These are phyloP conservation scores for Corythaixoides concolor DNA, from an alignment of 2,113 vertebrate species.

Conservation along the genomic window DNA sequence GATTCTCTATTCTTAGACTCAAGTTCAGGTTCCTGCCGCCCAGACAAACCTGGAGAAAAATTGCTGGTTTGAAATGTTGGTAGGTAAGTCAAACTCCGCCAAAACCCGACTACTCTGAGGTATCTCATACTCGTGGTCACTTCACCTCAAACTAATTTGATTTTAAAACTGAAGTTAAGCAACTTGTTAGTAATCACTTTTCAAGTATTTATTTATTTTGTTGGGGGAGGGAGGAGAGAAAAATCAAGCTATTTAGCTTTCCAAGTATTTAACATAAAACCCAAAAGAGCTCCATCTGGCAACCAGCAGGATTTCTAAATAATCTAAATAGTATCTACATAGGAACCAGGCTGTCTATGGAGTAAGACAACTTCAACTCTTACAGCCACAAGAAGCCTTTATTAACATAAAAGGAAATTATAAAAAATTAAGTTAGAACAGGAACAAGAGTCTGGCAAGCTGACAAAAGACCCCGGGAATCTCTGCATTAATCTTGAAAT, in stretches of 20 bases:
- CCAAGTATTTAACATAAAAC: conserved; percentile 53
- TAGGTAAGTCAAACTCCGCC: not conserved
- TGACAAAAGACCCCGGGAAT: conserved; percentile 58
- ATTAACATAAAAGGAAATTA: conserved; percentile 67
- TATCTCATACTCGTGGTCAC: not conserved
- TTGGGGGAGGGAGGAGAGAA: not conserved
- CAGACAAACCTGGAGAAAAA: not conserved
- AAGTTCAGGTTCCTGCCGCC: not conserved
- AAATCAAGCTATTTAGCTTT: conserved; percentile 48
- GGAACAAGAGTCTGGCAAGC: conserved; percentile 47
- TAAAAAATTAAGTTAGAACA: conserved; percentile 62
- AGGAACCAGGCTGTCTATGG: conserved; percentile 46
- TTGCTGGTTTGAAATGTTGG: not conserved
- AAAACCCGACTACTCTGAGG: not conserved
- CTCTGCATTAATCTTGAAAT: conserved; percentile 38
- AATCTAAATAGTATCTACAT: conserved; percentile 61
- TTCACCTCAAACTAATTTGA: conserved; percentile 16
- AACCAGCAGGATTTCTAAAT: conserved; percentile 64
- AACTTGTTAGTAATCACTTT: conserved; percentile 27
- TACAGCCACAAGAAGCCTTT: conserved; percentile 48
- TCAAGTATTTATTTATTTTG: conserved; percentile 36
- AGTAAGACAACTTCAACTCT: conserved; percentile 43
- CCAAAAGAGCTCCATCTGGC: conserved; percentile 57
- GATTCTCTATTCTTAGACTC: not conserved
- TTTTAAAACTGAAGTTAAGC: conserved; percentile 17